A percentile compares a stretch with the other conserved stretches of the same genome.
phyloP scores from a whole-genome alignment of 2,113 vertebrate species.

The Phylloscopus trochilus region DNA sequence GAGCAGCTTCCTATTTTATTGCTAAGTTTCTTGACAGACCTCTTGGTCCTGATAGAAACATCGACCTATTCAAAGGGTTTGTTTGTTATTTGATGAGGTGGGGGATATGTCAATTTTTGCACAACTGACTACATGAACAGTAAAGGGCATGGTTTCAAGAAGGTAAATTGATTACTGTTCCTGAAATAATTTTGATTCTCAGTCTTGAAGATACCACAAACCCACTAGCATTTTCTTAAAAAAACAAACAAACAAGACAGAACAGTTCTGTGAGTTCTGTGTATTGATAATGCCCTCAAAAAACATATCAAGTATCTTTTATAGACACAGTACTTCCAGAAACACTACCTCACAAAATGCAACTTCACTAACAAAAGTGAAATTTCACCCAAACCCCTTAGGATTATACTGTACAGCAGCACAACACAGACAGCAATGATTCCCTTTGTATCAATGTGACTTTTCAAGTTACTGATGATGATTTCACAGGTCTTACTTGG shows the following conservation, averaged over 20 bases:
- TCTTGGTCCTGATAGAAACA: not conserved
- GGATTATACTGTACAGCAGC: not conserved
- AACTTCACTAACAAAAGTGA: not conserved
- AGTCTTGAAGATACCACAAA: not conserved
- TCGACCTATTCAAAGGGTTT: accelerated
- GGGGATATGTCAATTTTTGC: not conserved
- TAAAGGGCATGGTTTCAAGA: not conserved
- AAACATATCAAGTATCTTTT: not conserved
- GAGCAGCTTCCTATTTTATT: not conserved
- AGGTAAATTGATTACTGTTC: not conserved
- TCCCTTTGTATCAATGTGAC: not conserved
- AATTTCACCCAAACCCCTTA: not conserved
- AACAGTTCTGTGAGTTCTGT: not conserved
- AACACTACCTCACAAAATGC: not conserved
- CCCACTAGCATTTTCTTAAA: not conserved
- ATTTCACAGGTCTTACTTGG: not conserved
- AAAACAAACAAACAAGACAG: not conserved
- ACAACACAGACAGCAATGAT: not conserved
- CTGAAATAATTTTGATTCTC: not conserved
- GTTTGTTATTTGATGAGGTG: not conserved
- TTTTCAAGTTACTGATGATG: not conserved
- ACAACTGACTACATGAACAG: not conserved
- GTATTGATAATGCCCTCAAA: not conserved
- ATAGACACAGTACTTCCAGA: not conserved
- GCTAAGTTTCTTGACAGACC: not conserved